Base-by-base conservation (phyloP, 2,888 invertebrate genomes). In the Dione juno region DNA sequence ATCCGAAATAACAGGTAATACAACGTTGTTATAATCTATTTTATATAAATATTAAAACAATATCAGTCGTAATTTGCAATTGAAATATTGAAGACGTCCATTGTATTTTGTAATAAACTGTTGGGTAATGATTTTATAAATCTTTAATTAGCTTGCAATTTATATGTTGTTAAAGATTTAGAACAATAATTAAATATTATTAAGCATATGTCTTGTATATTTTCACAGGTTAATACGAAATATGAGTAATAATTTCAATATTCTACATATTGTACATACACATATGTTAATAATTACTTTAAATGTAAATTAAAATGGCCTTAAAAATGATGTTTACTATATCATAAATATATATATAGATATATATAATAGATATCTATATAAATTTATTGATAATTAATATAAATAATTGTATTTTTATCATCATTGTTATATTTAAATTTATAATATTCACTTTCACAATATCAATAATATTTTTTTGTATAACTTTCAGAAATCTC, bases 1-100 rank as follows among this genome's bases (percentile, higher is more conserved):
- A 45, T 11, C 28, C 1, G n/a, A 61, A 45, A 14, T 28, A 28
- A 35, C 61, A 61, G 61, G 61, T 61, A 45, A 61, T n/a, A 61
- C 45, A 28, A 28, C n/a, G n/a, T 35, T n/a, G 3, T 28, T 11
- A 14, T 16, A 35, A 10, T 16, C 2, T 21, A 16, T 14, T 14
- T 35, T 45, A 11, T 11, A 14, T 35, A 35, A 35, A 16, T 61
- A 11, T n/a, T 14, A 1, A 1, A 37, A 28, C 13, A 45, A 43
- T n/a, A 13, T 21, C 28, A 13, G 11, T 35, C 1, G 8, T 40
- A 37, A 16, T 40, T 16, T 11, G 16, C 13, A 11, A 5, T 57
- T 57, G 7, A 40, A 40, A 16, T 57, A 11, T 11, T 57, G 11
- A 10, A 2, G 16, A 40, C 13, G 11, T 57, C 16, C 10, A 35